Percentiles rank a stretch among this genome's conserved stretches.
phyloP scores from a whole-genome alignment of 2,113 vertebrate species.

The Chaetops frenatus region DNA sequence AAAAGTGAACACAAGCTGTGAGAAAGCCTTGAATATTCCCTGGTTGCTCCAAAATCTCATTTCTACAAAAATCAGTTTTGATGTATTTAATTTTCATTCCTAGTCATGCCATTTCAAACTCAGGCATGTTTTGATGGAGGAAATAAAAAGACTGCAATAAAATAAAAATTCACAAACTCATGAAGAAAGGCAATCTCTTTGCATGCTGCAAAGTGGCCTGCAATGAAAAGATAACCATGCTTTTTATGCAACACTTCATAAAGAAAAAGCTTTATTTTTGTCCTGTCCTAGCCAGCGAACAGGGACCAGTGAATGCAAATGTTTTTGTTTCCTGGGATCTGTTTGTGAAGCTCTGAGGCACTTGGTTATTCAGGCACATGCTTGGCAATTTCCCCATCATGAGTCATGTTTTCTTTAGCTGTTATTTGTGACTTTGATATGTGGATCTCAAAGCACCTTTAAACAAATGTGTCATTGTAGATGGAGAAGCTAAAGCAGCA shows the following conservation, averaged over 20 bases:
- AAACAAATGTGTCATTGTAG: background rate
- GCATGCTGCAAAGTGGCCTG: conserved; percentile 8
- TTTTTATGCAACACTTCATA: background rate
- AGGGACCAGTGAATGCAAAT: background rate
- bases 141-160: conserved; percentile 48
- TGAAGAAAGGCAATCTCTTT: conserved; percentile 13
- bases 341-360: background rate
- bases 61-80: conserved; percentile 50
- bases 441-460: background rate
- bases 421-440: conserved; percentile 11
- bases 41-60: conserved; percentile 22
- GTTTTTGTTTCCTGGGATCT: conserved; percentile 1
- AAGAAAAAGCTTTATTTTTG: conserved; percentile 19
- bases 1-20: background rate
- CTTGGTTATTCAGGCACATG: background rate
- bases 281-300: conserved; percentile 1
- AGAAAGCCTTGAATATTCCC: conserved; percentile 51
- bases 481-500: background rate
- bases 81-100: conserved; percentile 64
- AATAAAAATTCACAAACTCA: conserved; percentile 43
- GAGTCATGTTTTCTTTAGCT: conserved; percentile 15
- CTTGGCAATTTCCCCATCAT: conserved; percentile 1
- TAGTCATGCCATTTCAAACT: conserved; percentile 56
- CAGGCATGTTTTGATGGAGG: conserved; percentile 53
- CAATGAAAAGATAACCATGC: conserved; percentile 6